Base-by-base conservation (phyloP, 2,888 invertebrate genomes). In the Andrena marginata region DNA sequence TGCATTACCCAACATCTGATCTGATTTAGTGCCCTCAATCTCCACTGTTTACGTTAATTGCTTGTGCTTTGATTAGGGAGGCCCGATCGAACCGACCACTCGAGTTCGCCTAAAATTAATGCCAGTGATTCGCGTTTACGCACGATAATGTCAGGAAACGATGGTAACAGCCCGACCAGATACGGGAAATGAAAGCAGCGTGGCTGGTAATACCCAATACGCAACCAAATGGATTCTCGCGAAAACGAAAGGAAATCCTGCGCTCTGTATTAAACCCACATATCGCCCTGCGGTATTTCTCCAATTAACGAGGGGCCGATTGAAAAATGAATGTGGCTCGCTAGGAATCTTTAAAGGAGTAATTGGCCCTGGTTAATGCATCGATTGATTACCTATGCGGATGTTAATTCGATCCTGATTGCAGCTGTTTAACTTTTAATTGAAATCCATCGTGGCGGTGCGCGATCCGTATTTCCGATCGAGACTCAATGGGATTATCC, bases 21-120 rank as follows among this genome's bases (percentile, higher is more conserved):
- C 87, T 82, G 88, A 88, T 88, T 88, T 83, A 88, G 88, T 84
- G 78, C 75, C 88, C 87, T 88, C 88, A 81, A 88, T 88, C 88
- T 86, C 81, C 72, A 71, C 87, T 84, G 82, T 87, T 88, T 88
- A 88, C 87, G 87, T 87, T 87, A 88, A 88, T 88, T 88, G 84
- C 87, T 73, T 65, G 77, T 16, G 80, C 80, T 86, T 88, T 88
- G 88, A 88, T 88, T 87, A 83, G 83, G 60, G 78, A 56, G 62
- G 54, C 69, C 76, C 83, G 83, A 88, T 88, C 88, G 76, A 64
- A 51, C 71, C 16, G 67, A 77, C 76, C 76, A 33, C 65, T 23
- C 13, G 56, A 3, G 35, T 35, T 51, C 8, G 63, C 31, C 83
- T 83, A 83, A 87, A 87, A 86, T 87, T 87, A 87, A 82, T 83